phyloP scores from a whole-genome alignment of 2,888 invertebrate genomes.

The Drosophila colorata region DNA sequence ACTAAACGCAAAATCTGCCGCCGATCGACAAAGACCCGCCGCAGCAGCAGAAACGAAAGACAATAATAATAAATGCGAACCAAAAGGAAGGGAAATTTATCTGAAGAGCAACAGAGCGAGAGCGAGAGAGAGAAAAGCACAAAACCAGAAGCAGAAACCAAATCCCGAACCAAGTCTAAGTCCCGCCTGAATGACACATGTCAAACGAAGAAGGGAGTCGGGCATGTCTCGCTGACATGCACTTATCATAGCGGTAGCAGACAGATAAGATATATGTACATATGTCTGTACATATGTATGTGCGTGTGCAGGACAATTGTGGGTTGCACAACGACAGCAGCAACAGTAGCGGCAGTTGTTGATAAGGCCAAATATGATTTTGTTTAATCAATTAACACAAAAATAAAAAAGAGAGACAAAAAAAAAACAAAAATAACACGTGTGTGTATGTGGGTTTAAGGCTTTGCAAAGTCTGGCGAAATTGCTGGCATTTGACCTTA shows the following conservation, averaged over 20 bases:
- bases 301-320: conserved; percentile 30
- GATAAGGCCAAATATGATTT: conserved; percentile 50
- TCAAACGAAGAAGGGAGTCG: conserved; percentile 12
- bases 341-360: conserved; percentile 24
- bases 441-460: conserved; percentile 14
- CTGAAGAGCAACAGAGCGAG: conserved; percentile 27
- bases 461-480: conserved; percentile 23
- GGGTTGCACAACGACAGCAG: conserved; percentile 31
- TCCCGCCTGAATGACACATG: conserved; percentile 39
- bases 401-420: not conserved
- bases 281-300: conserved; percentile 9
- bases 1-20: conserved; percentile 42
- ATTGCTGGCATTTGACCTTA: conserved; percentile 39
- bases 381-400: conserved; percentile 51
- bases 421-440: not conserved
- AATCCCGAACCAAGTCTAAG: conserved; percentile 20
- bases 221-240: conserved; percentile 12
- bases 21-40: conserved; percentile 46
- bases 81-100: conserved; percentile 38
- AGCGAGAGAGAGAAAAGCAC: conserved; percentile 8
- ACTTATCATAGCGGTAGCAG: conserved; percentile 36
- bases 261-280: conserved; percentile 47
- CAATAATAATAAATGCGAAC: conserved; percentile 36
- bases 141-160: conserved; percentile 18
- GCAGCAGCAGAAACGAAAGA: conserved; percentile 24